Conservation (phyloP, 2,113 vertebrate species). For the Sinocyclocheilus maitianheensis region DNA sequence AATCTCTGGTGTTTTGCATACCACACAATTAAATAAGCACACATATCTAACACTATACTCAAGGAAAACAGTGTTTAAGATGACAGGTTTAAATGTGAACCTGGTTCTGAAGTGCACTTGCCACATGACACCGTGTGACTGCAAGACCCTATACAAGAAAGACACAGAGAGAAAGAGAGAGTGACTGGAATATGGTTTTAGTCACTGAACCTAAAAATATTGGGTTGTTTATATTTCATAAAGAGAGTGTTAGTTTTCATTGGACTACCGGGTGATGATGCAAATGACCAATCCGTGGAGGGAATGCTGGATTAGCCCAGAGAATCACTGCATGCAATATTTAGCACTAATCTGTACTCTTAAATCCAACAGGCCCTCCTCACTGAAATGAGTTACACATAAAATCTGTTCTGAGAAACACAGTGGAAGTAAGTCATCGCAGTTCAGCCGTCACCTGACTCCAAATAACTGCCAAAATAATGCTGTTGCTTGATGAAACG, state of each 20-base stretch:
- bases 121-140: constrained; percentile 45
- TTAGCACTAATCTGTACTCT: constrained; percentile 35
- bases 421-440: constrained; percentile 8
- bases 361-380: constrained; percentile 28
- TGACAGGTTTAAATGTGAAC: constrained; percentile 8
- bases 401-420: constrained; percentile 15
- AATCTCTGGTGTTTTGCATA: neutral
- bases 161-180: neutral
- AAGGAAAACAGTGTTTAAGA: neutral
- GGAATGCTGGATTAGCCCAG: constrained; percentile 37
- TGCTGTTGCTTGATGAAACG: neutral
- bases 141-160: neutral
- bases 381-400: constrained; percentile 34
- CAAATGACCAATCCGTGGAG: constrained; percentile 32
- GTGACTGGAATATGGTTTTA: neutral
- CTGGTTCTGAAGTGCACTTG: constrained; percentile 8
- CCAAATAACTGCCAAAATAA: neutral
- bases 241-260: constrained; percentile 9
- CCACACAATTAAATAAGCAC: neutral
- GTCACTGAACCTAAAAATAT: neutral
- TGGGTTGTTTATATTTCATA: constrained; percentile 26
- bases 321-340: constrained; percentile 43
- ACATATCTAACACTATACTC: neutral
- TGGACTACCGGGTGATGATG: neutral
- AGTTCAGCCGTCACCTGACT: neutral